Evolutionary conservation across 2,888 invertebrate genomes (phyloP), one percentile per base, ranked within the genome.

Genomic region (Apotomis capreana): DNA sequence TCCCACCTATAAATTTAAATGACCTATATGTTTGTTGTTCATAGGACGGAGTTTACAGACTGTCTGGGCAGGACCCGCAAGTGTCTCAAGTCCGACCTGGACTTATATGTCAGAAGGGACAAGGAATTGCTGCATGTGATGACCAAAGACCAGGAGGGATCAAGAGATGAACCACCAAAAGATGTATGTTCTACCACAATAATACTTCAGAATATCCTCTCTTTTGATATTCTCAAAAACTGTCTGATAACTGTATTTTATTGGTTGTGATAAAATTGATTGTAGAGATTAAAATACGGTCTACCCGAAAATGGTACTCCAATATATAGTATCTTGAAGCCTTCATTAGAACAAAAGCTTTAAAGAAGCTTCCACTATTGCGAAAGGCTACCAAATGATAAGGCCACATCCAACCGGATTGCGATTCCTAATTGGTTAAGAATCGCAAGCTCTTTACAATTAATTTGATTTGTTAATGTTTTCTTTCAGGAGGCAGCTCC

Each of bases 1-100:
- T 26, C 26, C 26, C 26, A 26, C 26, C 26, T 26, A 26, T 26
- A 26, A 26, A 26, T 26, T 40, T 6, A 40, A 40, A 40, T 6
- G 40, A 37, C 9, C 8, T 4, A 36, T 3, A 8, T 69, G 60
- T 55, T 40, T 72, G 12, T 55, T 54, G 26, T 10, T 60, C 61
- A 9, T 77, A 97, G 97, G 97, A 95, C 97, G 5, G 98, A 98
- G 83, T 99, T 97, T 84, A 95, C 95, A 0, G 99, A 99, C 88
- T 96, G 96, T 75, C 94, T 98, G 71, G 98, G 99, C 0, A 94
- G 99, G 74, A 97, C 98, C 0, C 94, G 98, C 64, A 96, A 96
- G 80, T 98, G 98, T 87, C 93, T 96, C 76, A 95, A 95, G 77
- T 94, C 96, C 81, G 98, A 98, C 87, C 88, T 98, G 26, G 94